A percentile compares a stretch with the other conserved stretches of the same genome.
Conservation (phyloP, 1,140 invertebrate species). For the Solen grandis region DNA sequence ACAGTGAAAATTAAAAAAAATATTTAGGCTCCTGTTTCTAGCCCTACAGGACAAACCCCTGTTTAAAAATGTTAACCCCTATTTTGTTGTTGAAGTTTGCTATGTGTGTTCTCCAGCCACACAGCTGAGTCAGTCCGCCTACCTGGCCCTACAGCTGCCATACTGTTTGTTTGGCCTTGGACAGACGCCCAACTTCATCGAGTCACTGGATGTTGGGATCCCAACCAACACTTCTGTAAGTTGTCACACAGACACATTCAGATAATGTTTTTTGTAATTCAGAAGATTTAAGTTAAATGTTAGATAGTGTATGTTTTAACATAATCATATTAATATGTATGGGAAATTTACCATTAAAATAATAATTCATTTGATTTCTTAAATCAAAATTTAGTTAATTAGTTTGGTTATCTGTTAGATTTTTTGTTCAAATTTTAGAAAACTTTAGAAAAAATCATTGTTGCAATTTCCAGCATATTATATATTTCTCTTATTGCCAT, state of each 20-base stretch:
- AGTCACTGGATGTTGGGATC: slow-evolving; percentile 92
- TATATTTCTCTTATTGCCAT: too few species aligned
- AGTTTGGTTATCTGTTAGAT: not conserved
- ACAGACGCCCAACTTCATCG: slow-evolving; percentile 98
- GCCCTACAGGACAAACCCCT: too few species aligned
- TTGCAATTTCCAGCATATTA: too few species aligned
- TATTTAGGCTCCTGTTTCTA: too few species aligned
- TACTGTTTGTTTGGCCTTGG: slow-evolving; percentile 98
- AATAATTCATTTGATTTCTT: slow-evolving; percentile 1
- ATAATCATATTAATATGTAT: not conserved
- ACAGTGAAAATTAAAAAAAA: too few species aligned
- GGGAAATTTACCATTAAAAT: not conserved
- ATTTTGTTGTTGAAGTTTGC: not conserved
- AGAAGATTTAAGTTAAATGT: not conserved
- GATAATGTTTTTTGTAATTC: not conserved
- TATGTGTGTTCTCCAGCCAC: slow-evolving; percentile 27
- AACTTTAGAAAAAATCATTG: too few species aligned
- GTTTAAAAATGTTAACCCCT: too few species aligned
- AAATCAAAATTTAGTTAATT: not conserved
- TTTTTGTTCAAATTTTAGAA: slow-evolving; percentile 3
- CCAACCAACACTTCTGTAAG: slow-evolving; percentile 77
- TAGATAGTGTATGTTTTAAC: not conserved
- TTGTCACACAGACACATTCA: not conserved
- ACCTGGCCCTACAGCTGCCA: slow-evolving; percentile 95
- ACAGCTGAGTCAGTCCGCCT: slow-evolving; percentile 89